Conservation (phyloP, 2,797 vertebrate genomes). For the Eulemur albifrons region DNA sequence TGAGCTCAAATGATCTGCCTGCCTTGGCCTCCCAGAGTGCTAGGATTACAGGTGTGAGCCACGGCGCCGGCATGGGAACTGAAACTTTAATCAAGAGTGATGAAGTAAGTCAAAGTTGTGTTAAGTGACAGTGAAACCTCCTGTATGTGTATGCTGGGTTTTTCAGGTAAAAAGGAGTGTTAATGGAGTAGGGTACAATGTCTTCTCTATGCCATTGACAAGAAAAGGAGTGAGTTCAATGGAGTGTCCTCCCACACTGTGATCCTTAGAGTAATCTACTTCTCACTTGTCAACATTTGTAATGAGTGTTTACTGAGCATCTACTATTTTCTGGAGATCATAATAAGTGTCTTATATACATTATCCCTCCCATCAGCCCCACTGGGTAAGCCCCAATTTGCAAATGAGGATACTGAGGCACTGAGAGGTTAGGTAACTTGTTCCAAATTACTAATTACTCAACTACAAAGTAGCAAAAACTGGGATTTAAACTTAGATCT, state of each 20-base stretch:
- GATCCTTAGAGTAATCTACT: background rate
- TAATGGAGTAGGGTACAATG: background rate
- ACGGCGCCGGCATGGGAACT: background rate
- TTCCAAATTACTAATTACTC: too few relatives aligned
- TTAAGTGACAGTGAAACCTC: background rate
- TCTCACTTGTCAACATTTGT: background rate
- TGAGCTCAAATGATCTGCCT: too few relatives aligned
- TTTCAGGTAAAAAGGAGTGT: background rate
- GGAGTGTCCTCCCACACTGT: background rate
- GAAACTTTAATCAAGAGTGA: background rate
- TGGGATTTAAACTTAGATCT: background rate
- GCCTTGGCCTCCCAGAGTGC: too few relatives aligned
- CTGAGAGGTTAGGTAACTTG: too few relatives aligned
- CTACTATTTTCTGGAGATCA: background rate
- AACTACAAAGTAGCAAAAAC: too few relatives aligned
- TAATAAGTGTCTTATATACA: background rate
- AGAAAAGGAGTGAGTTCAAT: background rate
- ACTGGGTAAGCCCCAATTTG: background rate
- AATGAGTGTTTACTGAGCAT: background rate
- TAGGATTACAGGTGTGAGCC: too few relatives aligned
- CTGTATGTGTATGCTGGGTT: background rate
- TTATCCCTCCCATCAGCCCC: background rate
- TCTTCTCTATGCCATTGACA: background rate
- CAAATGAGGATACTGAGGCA: background rate
- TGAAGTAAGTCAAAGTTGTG: background rate